A percentile compares a stretch with the other conserved stretches of the same genome.
phyloP scores from a whole-genome alignment of 1,140 invertebrate species.

The Chionoecetes opilio region DNA sequence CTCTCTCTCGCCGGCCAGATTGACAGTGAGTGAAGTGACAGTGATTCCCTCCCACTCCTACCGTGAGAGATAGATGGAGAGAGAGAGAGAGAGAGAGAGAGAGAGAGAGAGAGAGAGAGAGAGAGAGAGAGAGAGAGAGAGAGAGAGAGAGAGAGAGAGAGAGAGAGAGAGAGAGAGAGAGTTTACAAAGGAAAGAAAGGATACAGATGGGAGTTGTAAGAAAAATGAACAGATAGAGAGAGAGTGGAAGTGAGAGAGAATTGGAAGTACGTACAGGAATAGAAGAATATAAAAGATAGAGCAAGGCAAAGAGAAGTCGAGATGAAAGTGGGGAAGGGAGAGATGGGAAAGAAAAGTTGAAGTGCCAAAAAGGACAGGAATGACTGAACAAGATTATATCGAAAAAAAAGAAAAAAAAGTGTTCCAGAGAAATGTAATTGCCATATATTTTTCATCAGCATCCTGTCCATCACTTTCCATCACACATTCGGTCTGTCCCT shows the following conservation, averaged over 20 bases:
- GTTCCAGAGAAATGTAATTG: not conserved
- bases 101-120: slow-evolving; percentile 27
- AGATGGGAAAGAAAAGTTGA: not conserved
- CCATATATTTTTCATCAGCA: not conserved
- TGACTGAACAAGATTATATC: not conserved
- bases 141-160: not conserved
- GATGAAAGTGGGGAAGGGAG: not conserved
- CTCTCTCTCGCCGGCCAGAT: not conserved
- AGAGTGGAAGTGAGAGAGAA: not conserved
- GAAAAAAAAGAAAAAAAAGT: not conserved
- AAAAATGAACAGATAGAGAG: too few species aligned
- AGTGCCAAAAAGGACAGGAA: not conserved
- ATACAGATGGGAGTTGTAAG: too few species aligned
- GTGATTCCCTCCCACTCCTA: not conserved
- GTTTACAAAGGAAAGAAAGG: too few species aligned
- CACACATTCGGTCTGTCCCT: not conserved
- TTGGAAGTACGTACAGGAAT: not conserved
- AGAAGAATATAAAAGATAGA: not conserved
- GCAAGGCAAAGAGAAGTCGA: not conserved
- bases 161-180: too few species aligned
- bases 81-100: slow-evolving; percentile 25
- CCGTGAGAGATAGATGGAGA: not conserved
- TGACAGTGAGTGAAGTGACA: not conserved
- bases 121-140: slow-evolving; percentile 27
- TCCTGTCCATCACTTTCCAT: not conserved